Conservation (phyloP, 2,797 vertebrate species). For the Emydoidea blandingii region DNA sequence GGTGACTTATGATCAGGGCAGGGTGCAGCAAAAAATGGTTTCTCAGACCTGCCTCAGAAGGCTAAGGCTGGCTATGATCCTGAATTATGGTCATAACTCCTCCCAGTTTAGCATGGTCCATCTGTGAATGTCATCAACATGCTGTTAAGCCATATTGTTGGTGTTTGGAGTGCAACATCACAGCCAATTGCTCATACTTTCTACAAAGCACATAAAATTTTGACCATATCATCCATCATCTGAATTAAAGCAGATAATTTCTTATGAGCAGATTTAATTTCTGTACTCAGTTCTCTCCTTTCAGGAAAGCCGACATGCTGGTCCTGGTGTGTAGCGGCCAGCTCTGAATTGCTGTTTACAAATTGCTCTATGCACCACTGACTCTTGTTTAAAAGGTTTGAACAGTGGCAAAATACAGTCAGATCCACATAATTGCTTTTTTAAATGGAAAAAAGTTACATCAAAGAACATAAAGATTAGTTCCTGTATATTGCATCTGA, state of each 20-base stretch:
- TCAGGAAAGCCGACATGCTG: conserved; percentile 18
- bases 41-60: neutral
- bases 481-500: conserved; percentile 12
- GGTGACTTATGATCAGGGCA: neutral
- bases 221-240: conserved; percentile 3
- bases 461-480: conserved; percentile 28
- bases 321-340: neutral
- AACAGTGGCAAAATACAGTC: conserved; percentile 9
- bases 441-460: conserved; percentile 40
- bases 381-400: conserved; percentile 25
- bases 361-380: neutral
- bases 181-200: neutral
- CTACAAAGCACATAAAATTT: neutral
- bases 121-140: neutral
- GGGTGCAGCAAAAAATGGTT: neutral
- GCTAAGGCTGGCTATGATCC: neutral
- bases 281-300: neutral
- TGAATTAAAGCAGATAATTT: conserved; percentile 39
- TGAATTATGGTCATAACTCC: neutral
- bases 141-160: accelerated
- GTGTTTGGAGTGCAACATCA: neutral
- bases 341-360: conserved; percentile 24
- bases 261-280: neutral
- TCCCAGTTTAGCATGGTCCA: neutral
- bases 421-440: conserved; percentile 51